A percentile compares a stretch with the other conserved stretches of the same genome.
phyloP scores from a whole-genome alignment of 2,113 vertebrate species.

The Onychorhynchus coronatus region DNA sequence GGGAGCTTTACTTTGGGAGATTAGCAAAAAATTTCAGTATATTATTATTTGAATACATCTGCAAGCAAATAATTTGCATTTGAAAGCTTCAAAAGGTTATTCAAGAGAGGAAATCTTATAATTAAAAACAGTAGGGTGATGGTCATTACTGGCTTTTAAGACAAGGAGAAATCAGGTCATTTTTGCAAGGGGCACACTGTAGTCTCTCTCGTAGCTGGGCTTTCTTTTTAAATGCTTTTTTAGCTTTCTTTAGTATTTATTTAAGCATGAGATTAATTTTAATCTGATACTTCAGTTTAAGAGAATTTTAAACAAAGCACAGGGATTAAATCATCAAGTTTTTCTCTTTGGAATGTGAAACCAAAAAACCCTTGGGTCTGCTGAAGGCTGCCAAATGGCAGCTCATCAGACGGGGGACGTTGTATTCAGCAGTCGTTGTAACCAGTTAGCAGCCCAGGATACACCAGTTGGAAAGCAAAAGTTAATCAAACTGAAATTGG shows the following conservation, averaged over 20 bases:
- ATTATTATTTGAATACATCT: background rate
- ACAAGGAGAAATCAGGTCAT: background rate
- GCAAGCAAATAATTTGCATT: background rate
- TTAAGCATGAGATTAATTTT: slow-evolving; percentile 1
- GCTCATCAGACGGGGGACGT: background rate
- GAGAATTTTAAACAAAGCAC: slow-evolving; percentile 21
- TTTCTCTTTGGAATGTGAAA: slow-evolving; percentile 36
- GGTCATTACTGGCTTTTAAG: background rate
- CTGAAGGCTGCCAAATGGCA: slow-evolving; percentile 35
- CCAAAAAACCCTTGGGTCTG: background rate
- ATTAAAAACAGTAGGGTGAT: background rate
- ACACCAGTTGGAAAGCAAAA: background rate
- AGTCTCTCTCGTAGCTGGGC: background rate
- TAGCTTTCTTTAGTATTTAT: background rate
- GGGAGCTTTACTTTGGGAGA: background rate
- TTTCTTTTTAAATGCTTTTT: background rate
- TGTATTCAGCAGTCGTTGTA: background rate
- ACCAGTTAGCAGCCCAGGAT: background rate
- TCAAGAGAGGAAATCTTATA: background rate
- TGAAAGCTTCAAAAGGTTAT: background rate
- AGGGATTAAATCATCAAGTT: background rate
- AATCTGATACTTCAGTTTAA: slow-evolving; percentile 13
- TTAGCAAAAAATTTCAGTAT: background rate
- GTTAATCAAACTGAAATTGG: background rate
- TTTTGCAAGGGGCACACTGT: background rate